Percentiles rank a stretch among this genome's conserved stretches.
Conservation (phyloP, 2,888 invertebrate species). For the Chalcosyrphus nemorum region DNA sequence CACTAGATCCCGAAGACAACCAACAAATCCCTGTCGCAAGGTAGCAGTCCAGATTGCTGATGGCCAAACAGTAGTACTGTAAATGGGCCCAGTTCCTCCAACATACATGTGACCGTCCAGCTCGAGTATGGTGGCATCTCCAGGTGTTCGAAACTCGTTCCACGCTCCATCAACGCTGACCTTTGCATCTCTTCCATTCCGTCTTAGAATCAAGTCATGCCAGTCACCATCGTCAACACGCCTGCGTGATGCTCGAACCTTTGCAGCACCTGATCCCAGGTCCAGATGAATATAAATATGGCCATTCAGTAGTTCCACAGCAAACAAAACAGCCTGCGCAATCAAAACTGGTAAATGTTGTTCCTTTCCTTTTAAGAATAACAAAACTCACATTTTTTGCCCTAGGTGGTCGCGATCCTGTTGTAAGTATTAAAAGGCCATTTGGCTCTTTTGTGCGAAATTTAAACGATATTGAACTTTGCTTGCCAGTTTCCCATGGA, state of each 20-base stretch:
- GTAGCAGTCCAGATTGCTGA: conserved; percentile 95
- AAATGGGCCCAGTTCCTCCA: conserved; percentile 93
- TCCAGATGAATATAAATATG: conserved; percentile 96
- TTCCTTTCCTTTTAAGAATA: neutral
- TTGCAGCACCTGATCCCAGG: conserved; percentile 94
- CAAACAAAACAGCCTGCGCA: conserved; percentile 93
- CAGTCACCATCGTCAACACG: conserved; percentile 95
- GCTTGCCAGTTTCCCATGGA: conserved; percentile 94
- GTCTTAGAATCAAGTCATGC: conserved; percentile 94
- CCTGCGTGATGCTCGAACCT: conserved; percentile 91
- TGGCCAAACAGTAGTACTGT: conserved; percentile 90
- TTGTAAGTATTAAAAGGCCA: conserved; percentile 96
- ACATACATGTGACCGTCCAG: conserved; percentile 94
- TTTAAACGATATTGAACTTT: conserved; percentile 95
- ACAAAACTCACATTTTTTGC: conserved; percentile 83
- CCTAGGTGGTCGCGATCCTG: conserved; percentile 89
- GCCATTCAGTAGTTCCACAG: conserved; percentile 96
- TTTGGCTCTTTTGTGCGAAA: conserved; percentile 97
- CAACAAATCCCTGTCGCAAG: conserved; percentile 94
- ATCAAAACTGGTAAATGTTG: no score
- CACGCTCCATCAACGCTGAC: conserved; percentile 94
- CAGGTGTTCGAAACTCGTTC: conserved; percentile 94
- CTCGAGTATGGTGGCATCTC: conserved; percentile 94
- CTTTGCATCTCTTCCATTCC: conserved; percentile 91
- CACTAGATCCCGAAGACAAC: conserved; percentile 94